Evolutionary conservation across 2,113 vertebrate genomes (phyloP), one percentile per base, ranked within the genome.

Genomic region (Salvelinus alpinus): DNA sequence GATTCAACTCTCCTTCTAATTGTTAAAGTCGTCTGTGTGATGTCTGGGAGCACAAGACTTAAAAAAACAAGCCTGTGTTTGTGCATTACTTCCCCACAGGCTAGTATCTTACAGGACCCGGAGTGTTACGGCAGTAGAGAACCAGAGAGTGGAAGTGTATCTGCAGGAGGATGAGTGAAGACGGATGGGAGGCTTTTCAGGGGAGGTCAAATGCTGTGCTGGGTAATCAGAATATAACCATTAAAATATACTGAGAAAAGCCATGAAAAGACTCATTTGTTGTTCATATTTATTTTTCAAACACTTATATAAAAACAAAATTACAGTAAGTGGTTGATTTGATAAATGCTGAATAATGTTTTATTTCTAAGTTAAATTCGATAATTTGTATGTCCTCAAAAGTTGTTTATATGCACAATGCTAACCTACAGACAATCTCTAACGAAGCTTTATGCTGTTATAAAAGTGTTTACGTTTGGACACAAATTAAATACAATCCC

Each of bases 61-160:
- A 0, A 29, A 31, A 27, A 65, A 25, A 47, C 16, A 44, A 13
- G 1, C 5, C 59, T 13, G 7, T 62, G 4, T 16, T 25, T n/a
- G 2, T n/a, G 3, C 0, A 12, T 22, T n/a, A 1, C 24, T 64
- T 71, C 64, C 67, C n/a, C 12, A 25, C 75, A 81, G 75, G 68
- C 16, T 54, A 18, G 51, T 38, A 27, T 14, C 47, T 51, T 81
- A 78, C 48, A 67, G 54, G 22, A 72, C 72, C 5, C 11, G 64
- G 47, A 65, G 54, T 18, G 7, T 78, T 51, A 54, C 57, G 18
- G 80, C 72, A 44, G 27, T 73, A 22, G 80, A 78, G 65, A 68
- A 81, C 47, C 29, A 62, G 25, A 51, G 22, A 51, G 13, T 73
- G 59, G 25, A 51, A 25, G 25, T 69, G 11, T 14, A 20, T 24